phyloP scores from a whole-genome alignment of 2,113 vertebrate species.

The Thymallus thymallus region DNA sequence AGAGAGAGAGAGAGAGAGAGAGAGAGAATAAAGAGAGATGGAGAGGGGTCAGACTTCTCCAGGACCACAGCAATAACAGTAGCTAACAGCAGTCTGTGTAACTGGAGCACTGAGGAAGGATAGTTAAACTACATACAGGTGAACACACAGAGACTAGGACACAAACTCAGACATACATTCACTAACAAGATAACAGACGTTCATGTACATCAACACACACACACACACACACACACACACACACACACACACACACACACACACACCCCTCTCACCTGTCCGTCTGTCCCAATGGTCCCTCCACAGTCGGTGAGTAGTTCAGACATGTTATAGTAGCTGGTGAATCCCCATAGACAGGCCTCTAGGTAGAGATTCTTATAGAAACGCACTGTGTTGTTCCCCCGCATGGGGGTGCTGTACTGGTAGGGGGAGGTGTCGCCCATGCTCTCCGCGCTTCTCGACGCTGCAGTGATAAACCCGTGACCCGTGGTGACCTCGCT shows the following conservation, averaged over 20 bases:
- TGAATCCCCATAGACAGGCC: conserved; percentile 93
- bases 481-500: conserved; percentile 87
- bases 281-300: conserved; percentile 81
- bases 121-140: neutral
- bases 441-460: conserved; percentile 72
- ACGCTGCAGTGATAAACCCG: conserved; percentile 83
- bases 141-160: conserved; percentile 18
- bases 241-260: conserved; percentile 14
- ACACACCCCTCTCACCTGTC: conserved; percentile 66
- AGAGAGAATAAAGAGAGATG: neutral
- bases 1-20: no score
- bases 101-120: neutral
- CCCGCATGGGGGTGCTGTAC: conserved; percentile 78
- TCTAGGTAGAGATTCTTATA: conserved; percentile 91
- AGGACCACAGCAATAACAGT: conserved; percentile 43
- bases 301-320: conserved; percentile 92
- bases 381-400: conserved; percentile 83
- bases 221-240: conserved; percentile 5
- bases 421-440: conserved; percentile 85
- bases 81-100: conserved; percentile 13
- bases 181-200: conserved; percentile 25
- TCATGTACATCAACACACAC: conserved; percentile 2
- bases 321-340: conserved; percentile 91
- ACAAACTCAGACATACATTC: conserved; percentile 13
- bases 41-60: conserved; percentile 40